Base-by-base conservation (phyloP, 2,888 invertebrate genomes). In the Syrphus vitripennis region DNA sequence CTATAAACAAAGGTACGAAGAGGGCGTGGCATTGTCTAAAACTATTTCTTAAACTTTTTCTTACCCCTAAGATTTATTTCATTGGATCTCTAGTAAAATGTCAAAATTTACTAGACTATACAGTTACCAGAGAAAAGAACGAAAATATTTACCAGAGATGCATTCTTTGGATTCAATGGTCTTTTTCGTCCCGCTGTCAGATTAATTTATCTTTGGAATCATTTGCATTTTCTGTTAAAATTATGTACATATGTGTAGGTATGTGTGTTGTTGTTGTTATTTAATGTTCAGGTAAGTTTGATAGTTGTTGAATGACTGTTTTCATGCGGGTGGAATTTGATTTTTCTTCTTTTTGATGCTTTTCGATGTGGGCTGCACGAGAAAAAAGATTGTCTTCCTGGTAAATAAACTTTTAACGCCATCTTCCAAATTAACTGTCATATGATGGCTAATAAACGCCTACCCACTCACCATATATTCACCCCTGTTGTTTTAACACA, bases 111-210 rank as follows among this genome's bases (percentile, higher is more conserved):
- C 29, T 6, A 29, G 6, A 29, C 29, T 34, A 10, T 34, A 34
- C 34, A 7, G 31, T 19, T 34, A 50, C 55, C n/a, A 50, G 34
- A 61, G 69, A 40, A 45, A 42, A 48, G 74, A 59, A 67, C 29
- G 19, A 31, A 69, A 29, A 75, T 69, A 75, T 75, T 61, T 24
- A 71, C 55, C 34, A 37, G 9, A 40, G 69, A 79, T 74, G 55
- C 37, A 83, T 70, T 83, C 70, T 61, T 65, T 34, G 26, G 50
- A 83, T 78, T 78, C 79, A 74, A 79, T 74, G 74, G 53, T 48
- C 65, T 45, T 75, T 63, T 69, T 75, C 69, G 75, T 80, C n/a
- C n/a, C 75, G 75, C 67, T 61, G 61, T 75, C 75, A 75, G 81
- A 70, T 59, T 59, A 59, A 59, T 81, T 81, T 31, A 42, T 34